phyloP scores from a whole-genome alignment of 2,888 invertebrate genomes.

The Suillia variegata region DNA sequence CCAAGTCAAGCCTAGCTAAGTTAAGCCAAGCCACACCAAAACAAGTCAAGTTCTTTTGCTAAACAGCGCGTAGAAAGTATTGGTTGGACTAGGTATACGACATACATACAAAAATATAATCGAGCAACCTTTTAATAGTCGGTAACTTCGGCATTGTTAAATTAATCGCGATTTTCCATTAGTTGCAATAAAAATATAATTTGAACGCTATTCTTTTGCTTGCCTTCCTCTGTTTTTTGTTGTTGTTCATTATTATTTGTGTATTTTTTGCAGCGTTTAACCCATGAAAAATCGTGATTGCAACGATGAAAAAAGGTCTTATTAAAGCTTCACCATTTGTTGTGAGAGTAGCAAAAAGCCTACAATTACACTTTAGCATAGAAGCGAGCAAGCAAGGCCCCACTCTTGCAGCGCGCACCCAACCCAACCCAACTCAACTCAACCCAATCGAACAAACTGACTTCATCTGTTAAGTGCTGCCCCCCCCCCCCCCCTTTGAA shows the following conservation, averaged over 20 bases:
- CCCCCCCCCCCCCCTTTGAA: no score
- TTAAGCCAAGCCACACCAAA: not conserved
- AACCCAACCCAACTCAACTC: no score
- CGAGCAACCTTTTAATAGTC: no score
- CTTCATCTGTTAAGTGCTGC: no score
- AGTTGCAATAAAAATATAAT: constrained; percentile 2
- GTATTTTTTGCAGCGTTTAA: not conserved
- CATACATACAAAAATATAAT: not conserved
- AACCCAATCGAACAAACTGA: no score
- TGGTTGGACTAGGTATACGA: not conserved
- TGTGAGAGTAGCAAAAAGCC: not conserved
- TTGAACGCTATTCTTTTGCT: no score
- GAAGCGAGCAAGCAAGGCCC: no score
- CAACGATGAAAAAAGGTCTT: not conserved
- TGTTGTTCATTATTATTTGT: no score
- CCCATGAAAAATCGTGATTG: not conserved
- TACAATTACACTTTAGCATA: not conserved
- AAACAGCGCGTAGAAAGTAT: not conserved
- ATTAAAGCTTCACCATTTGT: not conserved
- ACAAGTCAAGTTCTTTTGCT: constrained; percentile 7
- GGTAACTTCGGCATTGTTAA: constrained; percentile 46
- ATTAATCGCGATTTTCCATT: constrained; percentile 33
- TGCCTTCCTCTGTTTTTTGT: no score
- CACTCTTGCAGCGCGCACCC: no score
- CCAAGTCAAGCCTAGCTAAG: constrained; percentile 11